Evolutionary conservation across 2,888 invertebrate species (phyloP), one percentile per base, ranked within the genome.

Genomic region (Andrena marginata): DNA sequence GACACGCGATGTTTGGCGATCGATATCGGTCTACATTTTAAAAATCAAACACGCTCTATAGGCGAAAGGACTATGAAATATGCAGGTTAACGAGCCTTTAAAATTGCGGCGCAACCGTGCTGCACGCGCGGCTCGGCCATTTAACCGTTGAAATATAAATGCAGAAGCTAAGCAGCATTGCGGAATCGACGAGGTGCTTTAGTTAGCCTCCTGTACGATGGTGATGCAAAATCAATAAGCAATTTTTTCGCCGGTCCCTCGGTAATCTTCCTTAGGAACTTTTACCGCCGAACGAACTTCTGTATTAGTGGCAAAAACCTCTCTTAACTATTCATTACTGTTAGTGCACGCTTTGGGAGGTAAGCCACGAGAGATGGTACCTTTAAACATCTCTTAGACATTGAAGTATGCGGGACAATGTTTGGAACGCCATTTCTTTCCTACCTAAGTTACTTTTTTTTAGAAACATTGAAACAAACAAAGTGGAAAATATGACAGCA

Each of bases 131-230:
- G 33, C 48, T 31, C 23, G 31, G 10, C 35, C 69, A 62, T 72
- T 80, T 79, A 63, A 42, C 56, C 10, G 62, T 16, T 78, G 51
- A 80, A 79, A 80, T 79, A 79, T 80, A 71, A 79, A 80, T 67
- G 67, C 33, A 20, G 13, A 8, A 56, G 67, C 62, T 71, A 79
- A 80, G 72, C 72, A 72, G 65, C 56, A 42, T 56, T 49, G 54
- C 54, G 60, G 13, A 54, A 64, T 79, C 20, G 35, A 23, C 0
- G 56, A 16, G 42, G 23, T 10, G 63, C 29, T 65, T 69, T 10
- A n/a, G 75, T 67, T 62, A 42, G 10, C 48, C 4, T 0, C 20
- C 6, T 7, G 23, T 56, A n/a, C 16, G 35, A 4, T 6, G 3
- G 20, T 10, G 10, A 10, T 16, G 29, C 16, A n/a, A 13, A 20